Percentiles rank a stretch among this genome's conserved stretches.
Evolutionary conservation across 2,113 vertebrate genomes (phyloP).

Genomic region (Megatriorchis doriae): DNA sequence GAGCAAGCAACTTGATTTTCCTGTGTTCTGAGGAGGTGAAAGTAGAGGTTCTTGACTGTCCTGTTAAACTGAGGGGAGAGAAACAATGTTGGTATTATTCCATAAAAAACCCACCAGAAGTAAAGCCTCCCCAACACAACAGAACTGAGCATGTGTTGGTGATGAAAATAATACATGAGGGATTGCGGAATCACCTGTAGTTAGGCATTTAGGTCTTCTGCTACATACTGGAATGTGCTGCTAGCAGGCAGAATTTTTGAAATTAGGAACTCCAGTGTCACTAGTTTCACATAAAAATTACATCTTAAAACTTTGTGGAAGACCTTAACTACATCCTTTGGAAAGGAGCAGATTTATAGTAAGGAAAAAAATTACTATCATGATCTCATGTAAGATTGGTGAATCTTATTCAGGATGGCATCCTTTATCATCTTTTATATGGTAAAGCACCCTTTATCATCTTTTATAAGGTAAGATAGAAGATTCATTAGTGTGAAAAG

Average conservation of each 20-base stretch:
- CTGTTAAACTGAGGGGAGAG: not conserved
- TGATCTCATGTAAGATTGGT: not conserved
- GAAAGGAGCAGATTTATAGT: not conserved
- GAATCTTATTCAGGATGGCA: not conserved
- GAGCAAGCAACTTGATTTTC: not conserved
- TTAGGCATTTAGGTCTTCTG: not conserved
- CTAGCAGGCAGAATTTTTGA: not conserved
- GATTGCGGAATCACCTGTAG: not conserved
- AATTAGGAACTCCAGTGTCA: not conserved
- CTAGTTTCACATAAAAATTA: not conserved
- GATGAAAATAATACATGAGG: not conserved
- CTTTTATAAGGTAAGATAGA: not conserved
- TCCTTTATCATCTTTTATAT: not conserved
- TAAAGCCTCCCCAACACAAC: not conserved
- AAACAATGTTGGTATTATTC: not conserved
- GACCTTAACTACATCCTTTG: not conserved
- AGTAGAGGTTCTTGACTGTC: not conserved
- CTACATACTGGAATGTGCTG: not conserved
- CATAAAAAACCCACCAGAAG: not conserved
- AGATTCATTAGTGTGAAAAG: not conserved
- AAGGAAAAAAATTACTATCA: not conserved
- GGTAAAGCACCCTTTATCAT: not conserved
- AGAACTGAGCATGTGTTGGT: not conserved
- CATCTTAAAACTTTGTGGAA: not conserved
- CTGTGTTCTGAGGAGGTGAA: fast-evolving